Evolutionary conservation across 2,888 invertebrate species (phyloP), one percentile per base, ranked within the genome.

Genomic region (Peribatodes rhomboidaria): DNA sequence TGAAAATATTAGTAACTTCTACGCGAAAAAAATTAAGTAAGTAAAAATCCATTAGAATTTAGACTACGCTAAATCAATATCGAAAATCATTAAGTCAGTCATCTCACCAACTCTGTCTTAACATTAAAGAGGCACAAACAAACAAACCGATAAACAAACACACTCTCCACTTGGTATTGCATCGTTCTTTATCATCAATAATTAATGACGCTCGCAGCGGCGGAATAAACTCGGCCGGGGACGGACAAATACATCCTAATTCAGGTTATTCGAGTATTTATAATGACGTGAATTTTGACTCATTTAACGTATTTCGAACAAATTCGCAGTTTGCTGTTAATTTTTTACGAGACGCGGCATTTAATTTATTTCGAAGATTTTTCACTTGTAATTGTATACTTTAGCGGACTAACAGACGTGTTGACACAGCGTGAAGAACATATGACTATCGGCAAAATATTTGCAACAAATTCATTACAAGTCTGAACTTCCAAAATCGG

Each of bases 181-280:
- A 10, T 14, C 31, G 16, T 18, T 69, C 77, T 75, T 80, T 76
- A 80, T 82, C 83, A 87, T 86, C 81, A 86, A 88, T 88, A 84
- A 85, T 88, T 84, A 83, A 88, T 88, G 86, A 84, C 42, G 69
- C 61, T 39, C 53, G 65, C 35, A 27, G 49, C 69, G 60, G 57
- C 68, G 70, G 77, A 74, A 79, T 73, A 76, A 75, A 74, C 73
- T 75, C 68, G 72, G 71, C 67, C 65, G 33, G 60, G 68, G 55
- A 61, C 31, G 50, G 64, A 60, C 39, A 57, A 67, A 71, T 65
- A 72, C 57, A 54, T 58, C 58, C 31, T 7, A 27, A 61, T 67
- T 71, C 74, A 71, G 63, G 70, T 77, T 74, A 71, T 73, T 70
- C 50, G 44, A 33, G 47, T 57, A 52, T 52, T 55, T 71, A 68